Evolutionary conservation across 1,140 invertebrate species (phyloP), one percentile per base, ranked within the genome.

Genomic region (Sarcophaga bullata): DNA sequence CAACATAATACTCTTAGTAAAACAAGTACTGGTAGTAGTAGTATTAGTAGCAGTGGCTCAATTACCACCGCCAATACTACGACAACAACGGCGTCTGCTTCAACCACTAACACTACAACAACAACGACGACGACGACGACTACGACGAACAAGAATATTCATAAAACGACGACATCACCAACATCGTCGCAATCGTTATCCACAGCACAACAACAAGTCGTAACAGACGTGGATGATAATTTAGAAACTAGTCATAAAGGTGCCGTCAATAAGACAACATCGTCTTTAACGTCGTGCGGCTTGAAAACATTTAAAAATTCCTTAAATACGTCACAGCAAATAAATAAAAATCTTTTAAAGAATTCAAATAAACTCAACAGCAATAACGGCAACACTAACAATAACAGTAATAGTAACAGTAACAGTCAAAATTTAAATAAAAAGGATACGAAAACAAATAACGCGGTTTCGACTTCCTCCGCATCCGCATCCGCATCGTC

Each of bases 191-290:
- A 84, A 84, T 58, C 83, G 62, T 76, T 84, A 72, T 82, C 50
- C 80, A 48, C 73, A 72, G 85, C 84, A 84, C 68, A 81, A 81
- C 72, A 81, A 78, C 80, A 81, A 80, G 80, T 81, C 78, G 82
- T 83, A 68, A 76, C 58, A 72, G 82, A 49, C 76, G 78, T 68
- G 50, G 82, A 82, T 48, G 73, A 46, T 81, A 62, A 50, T 19
- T 68, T 47, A 73, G 81, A 89, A 89, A 89, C 88, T 87, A 89
- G 86, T 88, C 88, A 88, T 85, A 89, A 86, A 84, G 84, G 86
- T 87, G 88, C 88, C 88, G 87, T 89, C 88, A 88, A 85, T 83
- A 89, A 89, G 88, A 87, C 86, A 89, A 87, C 87, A 89, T 89
- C 88, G 88, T 88, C 81, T 19, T 72, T 46, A 58, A 19, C 80